Percentiles rank a stretch among this genome's conserved stretches.
Conservation (phyloP, 2,113 vertebrate species). For the Taxidea taxus region DNA sequence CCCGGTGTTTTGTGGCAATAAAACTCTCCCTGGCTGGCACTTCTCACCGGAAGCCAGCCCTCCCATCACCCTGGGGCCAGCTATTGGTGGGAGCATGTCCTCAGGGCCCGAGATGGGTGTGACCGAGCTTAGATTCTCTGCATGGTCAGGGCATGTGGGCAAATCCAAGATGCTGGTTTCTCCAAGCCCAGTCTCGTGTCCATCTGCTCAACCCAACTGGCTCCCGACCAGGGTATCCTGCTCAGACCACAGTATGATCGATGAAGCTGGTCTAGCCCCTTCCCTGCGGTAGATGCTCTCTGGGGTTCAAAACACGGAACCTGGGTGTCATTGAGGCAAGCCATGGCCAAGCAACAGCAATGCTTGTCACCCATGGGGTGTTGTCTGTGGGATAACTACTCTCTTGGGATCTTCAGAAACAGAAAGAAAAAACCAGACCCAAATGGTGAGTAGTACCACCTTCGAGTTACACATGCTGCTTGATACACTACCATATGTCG, state of each 20-base stretch:
- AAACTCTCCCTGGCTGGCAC: neutral
- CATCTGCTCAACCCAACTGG: neutral
- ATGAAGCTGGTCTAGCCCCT: too few species aligned
- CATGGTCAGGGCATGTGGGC: neutral
- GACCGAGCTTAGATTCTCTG: neutral
- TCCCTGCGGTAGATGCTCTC: neutral
- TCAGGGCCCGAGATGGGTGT: neutral
- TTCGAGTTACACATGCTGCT: neutral
- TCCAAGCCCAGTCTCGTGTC: neutral
- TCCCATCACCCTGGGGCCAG: neutral
- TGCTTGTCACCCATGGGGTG: neutral
- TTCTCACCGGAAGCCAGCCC: neutral
- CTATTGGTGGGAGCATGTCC: neutral
- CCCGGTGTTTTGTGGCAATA: neutral
- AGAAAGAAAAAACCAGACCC: neutral
- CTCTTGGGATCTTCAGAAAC: neutral
- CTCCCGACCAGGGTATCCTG: neutral
- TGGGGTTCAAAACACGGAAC: neutral
- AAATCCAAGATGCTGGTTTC: neutral
- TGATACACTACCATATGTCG: neutral
- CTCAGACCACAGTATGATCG: accelerated
- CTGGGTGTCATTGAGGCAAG: too few species aligned
- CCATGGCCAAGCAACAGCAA: accelerated
- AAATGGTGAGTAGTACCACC: neutral
- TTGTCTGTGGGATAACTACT: neutral